A percentile compares a stretch with the other conserved stretches of the same genome.
Evolutionary conservation across 2,113 vertebrate species (phyloP).

Genomic region (Lycaon pictus): DNA sequence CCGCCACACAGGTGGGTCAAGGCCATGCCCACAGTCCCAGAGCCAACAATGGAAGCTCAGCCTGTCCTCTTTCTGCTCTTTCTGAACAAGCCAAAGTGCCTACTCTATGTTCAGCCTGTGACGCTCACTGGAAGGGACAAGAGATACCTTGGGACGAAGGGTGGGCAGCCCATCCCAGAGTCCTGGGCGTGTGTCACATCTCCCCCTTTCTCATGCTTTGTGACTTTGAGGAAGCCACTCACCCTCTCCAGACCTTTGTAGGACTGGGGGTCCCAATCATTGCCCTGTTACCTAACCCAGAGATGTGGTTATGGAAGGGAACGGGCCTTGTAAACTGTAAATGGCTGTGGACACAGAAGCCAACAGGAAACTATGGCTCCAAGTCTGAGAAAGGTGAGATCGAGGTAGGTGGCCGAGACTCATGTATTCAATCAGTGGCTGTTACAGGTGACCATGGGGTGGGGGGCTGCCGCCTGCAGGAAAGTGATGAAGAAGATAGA

Average conservation of each 20-base stretch:
- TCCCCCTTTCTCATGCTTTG: not conserved
- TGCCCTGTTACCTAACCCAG: not conserved
- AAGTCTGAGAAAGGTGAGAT: not conserved
- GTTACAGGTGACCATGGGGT: too few relatives aligned
- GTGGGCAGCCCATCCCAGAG: not conserved
- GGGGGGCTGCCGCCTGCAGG: too few relatives aligned
- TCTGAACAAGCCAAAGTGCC: not conserved
- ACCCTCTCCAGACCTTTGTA: not conserved
- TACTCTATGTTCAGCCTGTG: not conserved
- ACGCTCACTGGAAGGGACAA: not conserved
- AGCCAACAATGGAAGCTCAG: not conserved
- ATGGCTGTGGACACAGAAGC: not conserved
- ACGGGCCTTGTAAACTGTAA: not conserved
- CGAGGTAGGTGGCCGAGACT: accelerated
- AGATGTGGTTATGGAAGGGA: not conserved
- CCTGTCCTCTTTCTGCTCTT: not conserved
- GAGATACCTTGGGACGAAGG: not conserved
- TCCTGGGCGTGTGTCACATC: not conserved
- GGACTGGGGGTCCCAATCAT: too few relatives aligned
- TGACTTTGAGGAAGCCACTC: conserved; percentile 1
- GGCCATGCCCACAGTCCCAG: not conserved
- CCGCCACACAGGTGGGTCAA: not conserved
- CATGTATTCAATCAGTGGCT: not conserved
- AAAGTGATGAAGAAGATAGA: too few relatives aligned
- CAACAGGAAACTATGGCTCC: not conserved